phyloP scores from a whole-genome alignment of 92 coral and sea anemone species.

The Hydrozoanthus gracilis region DNA sequence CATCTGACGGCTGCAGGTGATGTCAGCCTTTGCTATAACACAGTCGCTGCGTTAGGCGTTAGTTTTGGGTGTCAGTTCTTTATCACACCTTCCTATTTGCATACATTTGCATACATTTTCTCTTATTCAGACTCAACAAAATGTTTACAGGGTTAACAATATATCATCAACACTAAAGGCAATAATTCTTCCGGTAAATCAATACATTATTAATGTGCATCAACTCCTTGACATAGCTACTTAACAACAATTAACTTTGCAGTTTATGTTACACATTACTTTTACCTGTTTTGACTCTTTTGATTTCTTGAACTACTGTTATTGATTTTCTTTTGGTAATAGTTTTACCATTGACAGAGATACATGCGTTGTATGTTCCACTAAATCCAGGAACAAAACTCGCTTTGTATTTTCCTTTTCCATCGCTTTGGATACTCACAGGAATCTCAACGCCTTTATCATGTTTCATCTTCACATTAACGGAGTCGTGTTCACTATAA shows the following conservation, averaged over 20 bases:
- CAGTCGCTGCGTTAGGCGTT: conserved; percentile 12
- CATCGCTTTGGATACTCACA: background rate
- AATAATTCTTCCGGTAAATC: too few species aligned
- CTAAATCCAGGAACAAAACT: background rate
- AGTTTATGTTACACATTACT: background rate
- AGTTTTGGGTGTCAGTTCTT: background rate
- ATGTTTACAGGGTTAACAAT: too few species aligned
- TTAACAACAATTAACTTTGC: too few species aligned
- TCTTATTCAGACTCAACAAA: too few species aligned
- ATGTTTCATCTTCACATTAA: background rate
- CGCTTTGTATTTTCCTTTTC: conserved; percentile 10
- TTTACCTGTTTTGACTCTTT: background rate
- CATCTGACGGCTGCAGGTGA: background rate
- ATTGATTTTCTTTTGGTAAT: background rate
- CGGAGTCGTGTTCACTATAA: background rate
- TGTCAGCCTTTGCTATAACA: conserved; percentile 6
- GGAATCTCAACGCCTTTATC: background rate
- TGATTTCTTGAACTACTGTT: too few species aligned
- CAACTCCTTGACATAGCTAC: too few species aligned
- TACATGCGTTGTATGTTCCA: background rate
- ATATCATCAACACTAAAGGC: too few species aligned
- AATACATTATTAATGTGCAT: too few species aligned
- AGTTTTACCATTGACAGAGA: background rate
- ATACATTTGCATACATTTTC: too few species aligned
- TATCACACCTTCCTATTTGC: too few species aligned